Percentiles rank a stretch among this genome's conserved stretches.
Evolutionary conservation across 2,797 vertebrate genomes (phyloP).

Genomic region (Jordanella pulchra): DNA sequence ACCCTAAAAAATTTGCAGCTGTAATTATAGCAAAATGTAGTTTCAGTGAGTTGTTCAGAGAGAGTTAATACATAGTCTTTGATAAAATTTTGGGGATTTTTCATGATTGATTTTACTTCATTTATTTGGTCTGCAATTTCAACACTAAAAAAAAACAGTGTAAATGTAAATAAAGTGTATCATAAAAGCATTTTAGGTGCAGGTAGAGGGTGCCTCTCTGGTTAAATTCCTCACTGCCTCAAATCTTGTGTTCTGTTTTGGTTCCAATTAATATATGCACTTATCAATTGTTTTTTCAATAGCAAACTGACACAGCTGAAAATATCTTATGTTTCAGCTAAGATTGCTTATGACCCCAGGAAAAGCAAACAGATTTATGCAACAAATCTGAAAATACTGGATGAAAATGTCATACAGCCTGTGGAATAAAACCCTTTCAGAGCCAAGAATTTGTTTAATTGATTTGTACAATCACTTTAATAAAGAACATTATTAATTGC

Average conservation of each 20-base stretch:
- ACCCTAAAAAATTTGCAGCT: too few species aligned
- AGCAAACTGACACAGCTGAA: constrained; percentile 52
- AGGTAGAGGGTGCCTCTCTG: constrained; percentile 55
- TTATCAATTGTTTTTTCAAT: constrained; percentile 51
- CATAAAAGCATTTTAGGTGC: constrained; percentile 57
- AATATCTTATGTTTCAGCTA: constrained; percentile 62
- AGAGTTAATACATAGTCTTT: too few species aligned
- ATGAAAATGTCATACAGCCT: constrained; percentile 16
- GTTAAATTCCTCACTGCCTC: constrained; percentile 10
- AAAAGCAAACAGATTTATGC: constrained; percentile 48
- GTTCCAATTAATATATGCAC: constrained; percentile 56
- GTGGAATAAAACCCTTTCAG: constrained; percentile 22
- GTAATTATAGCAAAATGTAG: too few species aligned
- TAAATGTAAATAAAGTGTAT: too few species aligned
- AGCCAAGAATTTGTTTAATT: constrained; percentile 15
- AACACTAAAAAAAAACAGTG: too few species aligned
- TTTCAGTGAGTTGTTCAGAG: too few species aligned
- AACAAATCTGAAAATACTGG: constrained; percentile 46
- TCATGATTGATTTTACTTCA: too few species aligned
- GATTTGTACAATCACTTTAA: constrained; percentile 15
- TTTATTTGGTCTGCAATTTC: too few species aligned
- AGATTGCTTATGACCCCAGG: constrained; percentile 65
- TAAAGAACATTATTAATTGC: neutral
- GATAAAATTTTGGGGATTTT: too few species aligned
- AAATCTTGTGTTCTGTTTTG: constrained; percentile 42